A percentile compares a stretch with the other conserved stretches of the same genome.
Evolutionary conservation across 2,113 vertebrate species (phyloP).

Genomic region (Panthera leo): DNA sequence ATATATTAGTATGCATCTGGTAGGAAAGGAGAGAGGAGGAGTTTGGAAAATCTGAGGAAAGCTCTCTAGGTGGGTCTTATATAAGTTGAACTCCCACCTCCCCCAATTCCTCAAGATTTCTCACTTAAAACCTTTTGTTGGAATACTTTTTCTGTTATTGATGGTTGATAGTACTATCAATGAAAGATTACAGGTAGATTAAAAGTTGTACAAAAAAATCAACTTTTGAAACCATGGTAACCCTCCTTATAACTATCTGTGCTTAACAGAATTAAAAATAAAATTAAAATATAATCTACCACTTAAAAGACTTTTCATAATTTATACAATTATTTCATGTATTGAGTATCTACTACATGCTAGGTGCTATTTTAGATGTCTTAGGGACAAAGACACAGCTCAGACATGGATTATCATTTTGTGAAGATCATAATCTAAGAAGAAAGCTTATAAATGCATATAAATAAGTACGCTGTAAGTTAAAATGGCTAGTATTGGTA

Average conservation of each 20-base stretch:
- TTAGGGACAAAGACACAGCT: neutral
- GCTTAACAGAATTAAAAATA: conserved; percentile 5
- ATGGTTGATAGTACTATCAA: neutral
- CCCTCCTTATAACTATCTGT: neutral
- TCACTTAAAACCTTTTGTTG: neutral
- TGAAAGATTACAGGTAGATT: neutral
- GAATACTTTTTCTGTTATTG: neutral
- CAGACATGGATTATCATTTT: neutral
- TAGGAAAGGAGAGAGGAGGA: neutral
- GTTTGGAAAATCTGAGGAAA: neutral
- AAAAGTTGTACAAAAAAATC: neutral
- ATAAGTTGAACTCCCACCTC: neutral
- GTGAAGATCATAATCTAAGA: neutral
- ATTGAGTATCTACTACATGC: neutral
- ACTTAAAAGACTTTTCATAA: neutral
- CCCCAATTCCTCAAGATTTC: neutral
- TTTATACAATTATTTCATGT: neutral
- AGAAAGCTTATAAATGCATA: neutral
- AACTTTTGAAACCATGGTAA: neutral
- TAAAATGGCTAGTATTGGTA: neutral
- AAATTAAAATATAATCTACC: neutral
- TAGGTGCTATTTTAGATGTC: neutral
- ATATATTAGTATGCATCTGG: neutral
- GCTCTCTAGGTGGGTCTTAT: neutral
- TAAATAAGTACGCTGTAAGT: neutral